These are phyloP conservation scores for Hippocampus guttulatus DNA, from an alignment of 2,113 vertebrate genomes.

Conservation along the genomic window DNA sequence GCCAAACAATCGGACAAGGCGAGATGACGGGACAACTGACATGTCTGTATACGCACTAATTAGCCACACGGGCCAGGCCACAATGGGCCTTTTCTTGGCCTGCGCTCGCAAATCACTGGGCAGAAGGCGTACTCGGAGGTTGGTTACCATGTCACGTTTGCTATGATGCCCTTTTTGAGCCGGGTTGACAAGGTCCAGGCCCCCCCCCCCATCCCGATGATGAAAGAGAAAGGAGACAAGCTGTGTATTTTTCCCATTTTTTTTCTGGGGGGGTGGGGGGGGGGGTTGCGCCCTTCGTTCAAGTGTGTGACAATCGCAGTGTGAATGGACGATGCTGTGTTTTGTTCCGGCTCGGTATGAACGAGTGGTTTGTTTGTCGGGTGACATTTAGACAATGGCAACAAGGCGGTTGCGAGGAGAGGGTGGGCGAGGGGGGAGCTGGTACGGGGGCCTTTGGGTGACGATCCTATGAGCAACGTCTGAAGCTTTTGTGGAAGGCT, in stretches of 20 bases:
- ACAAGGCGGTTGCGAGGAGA: constrained; percentile 27
- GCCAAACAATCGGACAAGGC: constrained; percentile 52
- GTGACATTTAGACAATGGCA: constrained; percentile 63
- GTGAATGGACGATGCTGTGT: constrained; percentile 56
- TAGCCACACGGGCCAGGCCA: constrained; percentile 59
- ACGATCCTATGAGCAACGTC: constrained; percentile 44
- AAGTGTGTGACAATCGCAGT: constrained; percentile 56
- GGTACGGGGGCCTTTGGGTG: constrained; percentile 8
- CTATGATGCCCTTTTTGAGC: constrained; percentile 64
- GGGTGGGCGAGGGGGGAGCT: background rate
- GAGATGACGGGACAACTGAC: constrained; percentile 56
- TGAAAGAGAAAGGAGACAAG: constrained; percentile 21
- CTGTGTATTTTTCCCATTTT: constrained; percentile 5
- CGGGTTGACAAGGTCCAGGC: constrained; percentile 57
- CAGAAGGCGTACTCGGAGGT: constrained; percentile 16
- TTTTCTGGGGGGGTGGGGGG: background rate
- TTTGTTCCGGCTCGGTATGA: constrained; percentile 58
- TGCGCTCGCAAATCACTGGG: constrained; percentile 34
- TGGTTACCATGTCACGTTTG: constrained; percentile 54
- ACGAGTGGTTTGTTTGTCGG: constrained; percentile 56
- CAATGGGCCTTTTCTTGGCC: constrained; percentile 65
- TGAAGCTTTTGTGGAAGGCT: constrained; percentile 49
- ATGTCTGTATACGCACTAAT: constrained; percentile 72
- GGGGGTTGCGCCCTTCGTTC: constrained; percentile 42
- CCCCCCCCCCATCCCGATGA: constrained; percentile 3